phyloP scores from a whole-genome alignment of 1,140 invertebrate genomes.

The Eurosta solidaginis region DNA sequence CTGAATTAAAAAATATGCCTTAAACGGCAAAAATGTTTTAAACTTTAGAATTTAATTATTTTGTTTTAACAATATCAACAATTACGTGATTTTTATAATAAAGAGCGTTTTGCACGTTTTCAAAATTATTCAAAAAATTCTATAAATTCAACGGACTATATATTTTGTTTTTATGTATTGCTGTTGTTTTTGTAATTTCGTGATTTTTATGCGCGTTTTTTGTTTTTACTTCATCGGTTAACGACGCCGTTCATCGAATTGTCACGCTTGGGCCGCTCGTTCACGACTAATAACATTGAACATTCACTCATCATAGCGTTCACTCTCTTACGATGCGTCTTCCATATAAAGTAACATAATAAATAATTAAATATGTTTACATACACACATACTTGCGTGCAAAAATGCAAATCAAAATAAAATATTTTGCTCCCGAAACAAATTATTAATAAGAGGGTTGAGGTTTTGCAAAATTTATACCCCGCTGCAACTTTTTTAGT shows the following conservation, averaged over 20 bases:
- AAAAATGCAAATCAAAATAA: background rate
- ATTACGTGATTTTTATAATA: too few species aligned
- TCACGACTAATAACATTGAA: constrained; percentile 5
- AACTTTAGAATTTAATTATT: background rate
- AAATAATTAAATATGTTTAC: background rate
- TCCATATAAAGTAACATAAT: constrained; percentile 4
- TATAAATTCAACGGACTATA: background rate
- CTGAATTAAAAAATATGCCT: too few species aligned
- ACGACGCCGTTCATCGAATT: background rate
- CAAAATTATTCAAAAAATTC: constrained; percentile 4
- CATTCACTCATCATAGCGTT: background rate
- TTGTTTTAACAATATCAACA: too few species aligned
- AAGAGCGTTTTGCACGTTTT: background rate
- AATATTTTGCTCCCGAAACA: background rate
- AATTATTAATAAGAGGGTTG: background rate
- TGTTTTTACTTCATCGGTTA: background rate
- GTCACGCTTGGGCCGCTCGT: background rate
- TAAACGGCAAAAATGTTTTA: too few species aligned
- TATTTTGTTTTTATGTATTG: background rate
- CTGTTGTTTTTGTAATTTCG: too few species aligned
- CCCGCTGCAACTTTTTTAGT: too few species aligned
- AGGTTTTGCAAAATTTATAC: too few species aligned
- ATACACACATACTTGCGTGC: background rate
- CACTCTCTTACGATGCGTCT: background rate
- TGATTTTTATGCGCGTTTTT: background rate